Evolutionary conservation across 2,113 vertebrate genomes (phyloP), one percentile per base, ranked within the genome.

Genomic region (Sprattus sprattus): DNA sequence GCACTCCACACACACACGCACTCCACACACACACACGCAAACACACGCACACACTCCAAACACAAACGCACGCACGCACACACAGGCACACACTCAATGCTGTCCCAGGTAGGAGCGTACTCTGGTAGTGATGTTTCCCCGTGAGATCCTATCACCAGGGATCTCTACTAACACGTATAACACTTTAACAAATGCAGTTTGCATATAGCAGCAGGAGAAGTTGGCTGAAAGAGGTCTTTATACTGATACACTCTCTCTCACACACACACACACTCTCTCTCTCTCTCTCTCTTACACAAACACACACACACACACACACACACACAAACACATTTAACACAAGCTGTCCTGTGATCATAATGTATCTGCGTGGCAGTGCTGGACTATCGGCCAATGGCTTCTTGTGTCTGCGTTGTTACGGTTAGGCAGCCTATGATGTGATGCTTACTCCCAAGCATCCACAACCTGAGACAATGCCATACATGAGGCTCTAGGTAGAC

Each of bases 1-100:
- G 89, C 84, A 88, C 22, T 87, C 86, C 54, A 60, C 9, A 81
- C n/a, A 60, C 49, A 20, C 80, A 18, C 11, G 2, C 54, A 57
- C 15, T 15, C 2, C 54, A 54, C 13, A 18, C 52, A 2, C 16
- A 22, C 54, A 57, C 54, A 22, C 54, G 5, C 4, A 20, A 4
- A 57, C 15, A 18, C 11, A 49, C 47, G 11, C 47, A 49, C 47
- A 49, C 16, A 18, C 16, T 4, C 47, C 52, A 54, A 4, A 18
- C 54, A 60, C 54, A 60, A 3, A 57, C 18, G 16, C 54, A 18
- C 54, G 6, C 54, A 60, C 54, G 22, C 54, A 60, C 54, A 22
- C 20, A 60, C 54, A 60, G 4, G 22, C 52, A 54, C 52, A 16
- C 15, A 18, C 13, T 15, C 54, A 6, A 57, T 22, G 54, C 54